Base-by-base conservation (phyloP, 2,797 vertebrate species). In the Thunnus albacares region DNA sequence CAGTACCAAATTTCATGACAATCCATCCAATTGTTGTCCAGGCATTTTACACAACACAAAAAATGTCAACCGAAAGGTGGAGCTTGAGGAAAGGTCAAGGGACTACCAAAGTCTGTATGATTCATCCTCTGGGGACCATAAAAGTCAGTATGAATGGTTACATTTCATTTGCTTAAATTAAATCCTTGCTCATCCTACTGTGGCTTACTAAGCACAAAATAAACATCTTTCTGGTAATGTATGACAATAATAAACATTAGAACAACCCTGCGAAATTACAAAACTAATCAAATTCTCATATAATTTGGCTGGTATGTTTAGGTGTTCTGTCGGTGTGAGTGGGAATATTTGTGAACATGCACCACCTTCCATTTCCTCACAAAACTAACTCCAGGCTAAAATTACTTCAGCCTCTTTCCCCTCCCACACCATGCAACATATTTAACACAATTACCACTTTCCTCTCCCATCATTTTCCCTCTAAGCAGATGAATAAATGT, bases 401-500 rank as follows among this genome's bases (percentile, higher is more conserved):
- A 78, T 80, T 51, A 58, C 14, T 76, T 47, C 17, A 51, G 55
- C 45, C 63, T 33, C 49, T 56, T 62, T 26, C 49, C 14, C 58
- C 74, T 63, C 20, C 35, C 52, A 64, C 61, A 58, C 55, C 17
- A 66, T 62, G 52, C 58, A 73, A 63, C 68, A 47, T 61, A 80
- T 57, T 84, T 77, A 75, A 80, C 66, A 71, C 45, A 80, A 75
- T 68, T 73, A 59, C 24, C 62, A 30, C 57, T 67, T 79, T 59
- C 30, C 15, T 41, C 41, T 77, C 8, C 66, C 71, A 53, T 58
- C 61, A 43, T 65, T 75, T 84, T 52, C 49, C 77, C 38, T 75
- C 70, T 7, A 8, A 79, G 69, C 61, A 17, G 47, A 75, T 69
- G 35, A 82, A 53, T 84, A 82, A 86, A 87, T 84, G 77, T 77